Evolutionary conservation across 2,888 invertebrate species (phyloP).

Genomic region (Fabriciana adippe): DNA sequence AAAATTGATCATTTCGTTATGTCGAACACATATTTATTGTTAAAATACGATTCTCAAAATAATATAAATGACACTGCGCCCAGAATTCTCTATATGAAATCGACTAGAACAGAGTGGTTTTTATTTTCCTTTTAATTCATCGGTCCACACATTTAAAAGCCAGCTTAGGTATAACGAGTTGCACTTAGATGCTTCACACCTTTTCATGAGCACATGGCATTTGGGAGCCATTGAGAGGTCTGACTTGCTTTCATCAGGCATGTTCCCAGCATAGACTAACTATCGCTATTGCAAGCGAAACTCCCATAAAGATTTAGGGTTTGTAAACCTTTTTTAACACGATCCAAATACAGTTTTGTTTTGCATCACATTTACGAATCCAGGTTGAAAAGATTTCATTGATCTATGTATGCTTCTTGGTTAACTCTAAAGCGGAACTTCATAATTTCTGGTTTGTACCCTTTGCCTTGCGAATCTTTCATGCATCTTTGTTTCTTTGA

Average conservation of each 20-base stretch:
- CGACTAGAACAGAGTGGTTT: slow-evolving; percentile 14
- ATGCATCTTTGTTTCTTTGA: slow-evolving; percentile 58
- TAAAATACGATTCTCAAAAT: slow-evolving; percentile 6
- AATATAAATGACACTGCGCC: slow-evolving; percentile 6
- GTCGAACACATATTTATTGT: slow-evolving; percentile 44
- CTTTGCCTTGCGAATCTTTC: slow-evolving; percentile 59
- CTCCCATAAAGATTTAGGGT: slow-evolving; percentile 39
- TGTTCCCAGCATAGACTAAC: slow-evolving; percentile 66
- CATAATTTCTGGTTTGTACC: slow-evolving; percentile 73
- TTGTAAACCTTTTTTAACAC: slow-evolving; percentile 30
- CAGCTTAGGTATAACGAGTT: slow-evolving; percentile 60
- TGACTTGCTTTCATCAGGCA: slow-evolving; percentile 66
- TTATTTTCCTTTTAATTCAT: slow-evolving; percentile 59
- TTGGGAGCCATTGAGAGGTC: slow-evolving; percentile 38
- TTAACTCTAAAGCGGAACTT: slow-evolving; percentile 80
- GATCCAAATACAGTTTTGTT: slow-evolving; percentile 50
- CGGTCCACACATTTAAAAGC: slow-evolving; percentile 71
- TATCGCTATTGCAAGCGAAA: slow-evolving; percentile 57
- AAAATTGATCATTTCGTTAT: too few species aligned
- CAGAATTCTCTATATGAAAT: slow-evolving; percentile 14
- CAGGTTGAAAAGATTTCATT: slow-evolving; percentile 52
- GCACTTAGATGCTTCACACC: slow-evolving; percentile 81
- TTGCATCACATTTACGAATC: slow-evolving; percentile 59
- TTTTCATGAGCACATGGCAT: slow-evolving; percentile 63
- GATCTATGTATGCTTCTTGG: slow-evolving; percentile 80